A percentile compares a stretch with the other conserved stretches of the same genome.
Conservation (phyloP, 2,888 invertebrate genomes). For the Torymus tubicola region DNA sequence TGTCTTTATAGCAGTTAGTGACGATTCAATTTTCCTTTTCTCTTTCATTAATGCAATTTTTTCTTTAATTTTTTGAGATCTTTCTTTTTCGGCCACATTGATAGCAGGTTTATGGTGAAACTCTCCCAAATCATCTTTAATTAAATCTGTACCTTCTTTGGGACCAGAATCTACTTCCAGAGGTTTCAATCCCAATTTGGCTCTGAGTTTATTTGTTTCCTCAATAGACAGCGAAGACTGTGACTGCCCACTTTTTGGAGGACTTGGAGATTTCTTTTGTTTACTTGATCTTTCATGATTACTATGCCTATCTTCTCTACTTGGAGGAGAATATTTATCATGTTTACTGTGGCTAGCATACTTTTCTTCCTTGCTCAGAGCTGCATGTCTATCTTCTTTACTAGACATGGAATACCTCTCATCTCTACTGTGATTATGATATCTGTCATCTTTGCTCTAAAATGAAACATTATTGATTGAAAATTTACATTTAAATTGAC, state of each 20-base stretch:
- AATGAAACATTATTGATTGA: background rate
- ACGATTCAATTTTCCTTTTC: conserved; percentile 86
- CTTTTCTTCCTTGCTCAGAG: conserved; percentile 22
- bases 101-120: conserved; percentile 92
- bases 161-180: conserved; percentile 81
- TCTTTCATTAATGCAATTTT: conserved; percentile 87
- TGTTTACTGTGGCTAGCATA: conserved; percentile 19
- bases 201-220: conserved; percentile 92
- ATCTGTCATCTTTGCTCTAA: conserved; percentile 30
- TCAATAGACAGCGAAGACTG: conserved; percentile 85
- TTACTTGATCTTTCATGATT: conserved; percentile 37
- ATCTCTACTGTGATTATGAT: conserved; percentile 29
- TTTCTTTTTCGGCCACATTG: conserved; percentile 84
- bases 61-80: conserved; percentile 89
- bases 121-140: conserved; percentile 83
- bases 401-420: conserved; percentile 1
- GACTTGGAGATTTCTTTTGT: conserved; percentile 57
- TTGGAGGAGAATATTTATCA: conserved; percentile 20
- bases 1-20: conserved; percentile 79
- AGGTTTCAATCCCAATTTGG: conserved; percentile 95
- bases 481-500: background rate
- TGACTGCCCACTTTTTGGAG: conserved; percentile 71
- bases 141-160: conserved; percentile 65
- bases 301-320: conserved; percentile 40
- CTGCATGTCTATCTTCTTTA: conserved; percentile 25